These are phyloP conservation scores for Dryobotodes eremita DNA, from an alignment of 2,888 invertebrate genomes.

Conservation along the genomic window DNA sequence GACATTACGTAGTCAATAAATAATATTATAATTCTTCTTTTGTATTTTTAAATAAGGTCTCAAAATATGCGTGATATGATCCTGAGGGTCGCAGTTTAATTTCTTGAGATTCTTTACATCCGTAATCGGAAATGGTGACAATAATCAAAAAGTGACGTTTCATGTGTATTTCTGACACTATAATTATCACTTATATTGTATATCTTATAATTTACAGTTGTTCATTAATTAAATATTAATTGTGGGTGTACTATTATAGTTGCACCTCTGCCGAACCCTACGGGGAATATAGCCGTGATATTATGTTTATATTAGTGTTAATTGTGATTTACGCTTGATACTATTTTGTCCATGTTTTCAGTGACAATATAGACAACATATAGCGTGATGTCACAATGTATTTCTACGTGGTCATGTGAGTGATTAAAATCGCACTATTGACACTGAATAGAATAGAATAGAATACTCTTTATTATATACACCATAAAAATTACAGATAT, in stretches of 20 bases:
- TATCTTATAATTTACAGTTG: background rate
- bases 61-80: slow-evolving; percentile 50
- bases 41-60: slow-evolving; percentile 58
- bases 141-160: slow-evolving; percentile 13
- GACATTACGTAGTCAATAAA: slow-evolving; percentile 71
- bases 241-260: background rate
- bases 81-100: slow-evolving; percentile 58
- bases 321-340: too few relatives aligned
- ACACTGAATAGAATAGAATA: too few relatives aligned
- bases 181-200: slow-evolving; percentile 22
- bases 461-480: too few relatives aligned
- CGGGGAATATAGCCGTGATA: too few relatives aligned
- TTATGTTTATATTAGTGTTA: too few relatives aligned
- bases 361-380: too few relatives aligned
- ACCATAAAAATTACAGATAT: too few relatives aligned
- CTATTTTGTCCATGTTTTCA: too few relatives aligned
- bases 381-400: too few relatives aligned
- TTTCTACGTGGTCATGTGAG: too few relatives aligned
- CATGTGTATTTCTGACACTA: slow-evolving; percentile 11
- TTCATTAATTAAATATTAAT: background rate
- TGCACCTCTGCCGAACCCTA: too few relatives aligned
- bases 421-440: too few relatives aligned
- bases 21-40: slow-evolving; percentile 67
- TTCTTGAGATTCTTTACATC: slow-evolving; percentile 45
- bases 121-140: slow-evolving; percentile 47